Evolutionary conservation across 2,888 invertebrate species (phyloP).

Genomic region (Encarsia formosa): DNA sequence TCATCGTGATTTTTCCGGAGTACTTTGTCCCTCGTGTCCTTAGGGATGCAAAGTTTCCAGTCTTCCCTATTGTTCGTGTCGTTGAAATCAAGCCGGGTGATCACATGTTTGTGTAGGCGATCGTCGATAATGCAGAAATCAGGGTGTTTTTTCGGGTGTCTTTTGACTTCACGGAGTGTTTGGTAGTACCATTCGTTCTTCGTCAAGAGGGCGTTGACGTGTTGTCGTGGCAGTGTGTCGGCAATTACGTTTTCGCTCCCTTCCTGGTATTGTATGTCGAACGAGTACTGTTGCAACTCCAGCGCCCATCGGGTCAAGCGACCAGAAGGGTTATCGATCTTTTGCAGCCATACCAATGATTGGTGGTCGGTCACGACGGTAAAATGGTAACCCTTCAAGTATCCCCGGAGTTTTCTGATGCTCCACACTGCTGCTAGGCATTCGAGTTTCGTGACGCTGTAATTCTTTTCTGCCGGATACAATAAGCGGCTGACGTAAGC

Average conservation of each 20-base stretch:
- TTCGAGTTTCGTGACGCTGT: conserved; percentile 8
- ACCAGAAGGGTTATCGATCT: neutral
- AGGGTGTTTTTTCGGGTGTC: neutral
- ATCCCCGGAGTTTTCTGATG: neutral
- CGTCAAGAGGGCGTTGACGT: neutral
- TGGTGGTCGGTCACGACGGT: neutral
- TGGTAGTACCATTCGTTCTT: neutral
- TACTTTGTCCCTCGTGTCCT: neutral
- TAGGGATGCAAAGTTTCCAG: neutral
- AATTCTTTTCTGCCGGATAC: conserved; percentile 5
- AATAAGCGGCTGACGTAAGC: conserved; percentile 21
- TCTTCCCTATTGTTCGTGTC: no score
- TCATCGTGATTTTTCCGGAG: neutral
- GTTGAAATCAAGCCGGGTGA: no score
- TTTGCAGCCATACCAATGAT: neutral
- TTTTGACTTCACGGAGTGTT: neutral
- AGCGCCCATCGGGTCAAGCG: neutral
- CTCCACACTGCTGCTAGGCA: neutral
- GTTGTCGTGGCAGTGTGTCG: neutral
- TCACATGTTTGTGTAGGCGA: neutral
- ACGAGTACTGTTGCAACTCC: neutral
- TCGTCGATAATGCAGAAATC: neutral
- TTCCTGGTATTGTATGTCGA: neutral
- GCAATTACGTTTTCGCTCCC: neutral
- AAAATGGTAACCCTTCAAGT: neutral